Evolutionary conservation across 2,888 invertebrate genomes (phyloP), one percentile per base, ranked within the genome.

Genomic region (Falcaria lacertinaria): DNA sequence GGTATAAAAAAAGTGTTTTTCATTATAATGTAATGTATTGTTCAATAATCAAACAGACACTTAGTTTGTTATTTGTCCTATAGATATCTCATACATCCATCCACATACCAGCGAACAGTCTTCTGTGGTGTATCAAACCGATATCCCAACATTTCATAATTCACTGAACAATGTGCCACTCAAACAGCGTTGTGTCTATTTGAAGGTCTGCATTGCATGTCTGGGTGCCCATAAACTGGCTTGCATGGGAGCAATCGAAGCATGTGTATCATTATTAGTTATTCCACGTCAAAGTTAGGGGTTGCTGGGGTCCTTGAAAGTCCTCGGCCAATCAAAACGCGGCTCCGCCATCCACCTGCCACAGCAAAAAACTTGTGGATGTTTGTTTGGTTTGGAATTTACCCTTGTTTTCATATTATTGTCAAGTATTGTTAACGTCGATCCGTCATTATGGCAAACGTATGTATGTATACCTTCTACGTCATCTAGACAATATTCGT

Each of bases 231-330:
- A 54, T 50, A 50, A 50, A 45, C 22, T 34, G 47, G 47, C 43
- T 50, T 50, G 43, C 42, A 45, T 39, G 50, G 47, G 60, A 65
- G 58, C 51, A 54, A 54, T 61, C 46, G 52, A 39, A 58, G 44
- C 53, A 48, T 44, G 52, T 52, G 44, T 63, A 58, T 60, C 54
- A 60, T 66, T 67, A 68, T 58, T 57, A 60, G 43, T 51, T 52
- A 53, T 49, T 41, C 45, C 53, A 48, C 44, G 45, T 54, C 53
- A 51, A 64, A 57, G 44, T 58, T 66, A 57, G 55, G 69, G 68
- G 63, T 60, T 52, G 61, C 46, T 45, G 56, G 50, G 40, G 57
- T 58, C 59, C 65, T 70, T 67, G 64, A 65, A 47, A 35, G 38
- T 42, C n/a, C 42, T 39, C 56, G 54, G 33, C 66, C 60, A 70